Conservation (phyloP, 2,888 invertebrate species). For the Spodoptera picta region DNA sequence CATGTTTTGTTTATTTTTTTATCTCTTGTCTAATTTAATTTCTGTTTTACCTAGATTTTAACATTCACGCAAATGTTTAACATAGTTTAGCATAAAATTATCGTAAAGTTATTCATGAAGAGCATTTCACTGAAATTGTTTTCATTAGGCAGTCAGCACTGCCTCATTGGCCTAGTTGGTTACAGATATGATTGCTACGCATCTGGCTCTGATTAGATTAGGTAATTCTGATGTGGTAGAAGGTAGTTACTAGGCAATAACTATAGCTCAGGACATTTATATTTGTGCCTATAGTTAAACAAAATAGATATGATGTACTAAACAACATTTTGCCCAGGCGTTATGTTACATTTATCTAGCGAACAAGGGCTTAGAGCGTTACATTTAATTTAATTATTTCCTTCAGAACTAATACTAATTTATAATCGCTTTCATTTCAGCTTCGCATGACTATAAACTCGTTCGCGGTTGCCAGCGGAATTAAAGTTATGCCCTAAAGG, state of each 20-base stretch:
- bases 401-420: conserved; percentile 34
- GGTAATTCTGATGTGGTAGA: no score
- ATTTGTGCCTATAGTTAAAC: no score
- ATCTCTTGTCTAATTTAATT: no score
- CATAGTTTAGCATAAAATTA: conserved; percentile 30
- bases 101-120: conserved; percentile 9
- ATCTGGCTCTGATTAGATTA: no score
- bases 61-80: conserved; percentile 9
- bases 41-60: conserved; percentile 2
- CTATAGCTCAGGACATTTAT: no score
- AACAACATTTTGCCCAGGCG: no score
- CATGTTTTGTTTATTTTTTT: conserved; percentile 3
- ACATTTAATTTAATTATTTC: conserved; percentile 32
- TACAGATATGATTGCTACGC: no score
- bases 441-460: conserved; percentile 39
- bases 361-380: conserved; percentile 2
- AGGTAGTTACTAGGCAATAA: no score
- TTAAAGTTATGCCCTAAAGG: conserved; percentile 46
- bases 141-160: no score
- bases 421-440: conserved; percentile 38
- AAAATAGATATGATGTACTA: no score
- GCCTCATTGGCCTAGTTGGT: no score
- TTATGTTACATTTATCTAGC: conserved; percentile 11
- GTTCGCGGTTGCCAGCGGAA: conserved; percentile 35
- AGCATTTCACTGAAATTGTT: conserved; percentile 1